Evolutionary conservation across 2,888 invertebrate species (phyloP), one percentile per base, ranked within the genome.

Genomic region (Acanthoscelides obtectus): DNA sequence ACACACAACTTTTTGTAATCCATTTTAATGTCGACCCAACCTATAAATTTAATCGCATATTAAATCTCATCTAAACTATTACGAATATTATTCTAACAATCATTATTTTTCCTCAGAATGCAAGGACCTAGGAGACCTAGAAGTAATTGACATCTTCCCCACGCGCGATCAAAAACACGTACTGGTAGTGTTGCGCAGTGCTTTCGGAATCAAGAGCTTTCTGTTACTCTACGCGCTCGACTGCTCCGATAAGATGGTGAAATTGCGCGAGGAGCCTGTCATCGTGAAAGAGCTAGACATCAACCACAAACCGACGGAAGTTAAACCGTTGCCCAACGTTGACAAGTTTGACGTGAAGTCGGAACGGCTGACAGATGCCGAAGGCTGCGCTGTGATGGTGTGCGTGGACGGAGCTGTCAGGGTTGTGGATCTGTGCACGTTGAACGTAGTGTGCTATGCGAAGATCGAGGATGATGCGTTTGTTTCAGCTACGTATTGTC

Each of bases 401-500:
- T 93, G 94, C 75, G 87, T 88, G 0, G 93, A 93, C 81, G 96
- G 96, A 5, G 88, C 89, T 68, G 88, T 96, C 63, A 88, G 93
- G 80, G 85, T 96, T 67, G 87, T 94, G 72, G 90, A 92, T 64
- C 83, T 95, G 66, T 87, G 89, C n/a, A 91, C 91, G 69, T 88
- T 96, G 76, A 90, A 89, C 76, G 88, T 90, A 3, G 85, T 93
- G 5, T 91, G 92, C 0, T 89, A 90, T 74, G 92, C 93, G 25
- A 88, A 88, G 76, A 88, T 92, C 64, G 90, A 91, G 0, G 89
- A 89, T 64, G 90, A 91, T 67, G 91, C 90, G 80, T 95, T 96
- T 81, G 90, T 94, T 19, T 94, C 95, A 0, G 93, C 93, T 0
- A 92, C 93, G 0, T 96, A 94, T 84, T 96, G 96, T 83, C 93